Base-by-base conservation (phyloP, 2,888 invertebrate species). In the Lithophane socia region DNA sequence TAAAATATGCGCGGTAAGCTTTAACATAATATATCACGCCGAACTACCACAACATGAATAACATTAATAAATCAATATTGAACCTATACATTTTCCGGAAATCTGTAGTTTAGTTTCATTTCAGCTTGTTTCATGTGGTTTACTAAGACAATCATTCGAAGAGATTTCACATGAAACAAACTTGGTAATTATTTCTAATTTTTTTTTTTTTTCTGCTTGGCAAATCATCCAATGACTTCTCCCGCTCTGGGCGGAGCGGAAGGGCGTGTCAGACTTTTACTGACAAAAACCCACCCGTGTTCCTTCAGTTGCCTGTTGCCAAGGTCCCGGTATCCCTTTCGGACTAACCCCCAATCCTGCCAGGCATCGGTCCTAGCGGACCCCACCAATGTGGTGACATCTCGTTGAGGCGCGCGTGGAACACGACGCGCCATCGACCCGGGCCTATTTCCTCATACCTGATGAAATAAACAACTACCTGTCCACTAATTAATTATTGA, bases 1-100 rank as follows among this genome's bases (percentile, higher is more conserved):
- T 83, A 76, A 83, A 79, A 82, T 75, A 82, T 82, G 71, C 82
- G 54, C 44, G 5, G 66, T 82, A 65, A 82, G 79, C 79, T 79
- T 82, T 68, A 72, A 71, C 58, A 24, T 66, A 73, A 73, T 66
- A 73, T 74, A 24, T 47, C 78, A 73, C 63, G 44, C 16, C 29
- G 37, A 69, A 42, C 52, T 69, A 77, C 18, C 56, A 49, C 56
- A 60, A 44, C 16, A 66, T 69, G 54, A 65, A 79, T 79, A 42
- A 24, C 3, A 44, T 74, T 24, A 74, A 74, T 74, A 74, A 78
- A 78, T 72, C 29, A 52, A 42, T 77, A 64, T 12, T 52, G 12
- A 49, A 5, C 21, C 18, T 0, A 42, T 16, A 10, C 0, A 49
- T 71, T 77, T 56, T 58, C 42, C 71, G n/a, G 56, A 49, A 77